These are phyloP conservation scores for Pterophyllum scalare DNA, from an alignment of 2,113 vertebrate genomes.

Conservation along the genomic window DNA sequence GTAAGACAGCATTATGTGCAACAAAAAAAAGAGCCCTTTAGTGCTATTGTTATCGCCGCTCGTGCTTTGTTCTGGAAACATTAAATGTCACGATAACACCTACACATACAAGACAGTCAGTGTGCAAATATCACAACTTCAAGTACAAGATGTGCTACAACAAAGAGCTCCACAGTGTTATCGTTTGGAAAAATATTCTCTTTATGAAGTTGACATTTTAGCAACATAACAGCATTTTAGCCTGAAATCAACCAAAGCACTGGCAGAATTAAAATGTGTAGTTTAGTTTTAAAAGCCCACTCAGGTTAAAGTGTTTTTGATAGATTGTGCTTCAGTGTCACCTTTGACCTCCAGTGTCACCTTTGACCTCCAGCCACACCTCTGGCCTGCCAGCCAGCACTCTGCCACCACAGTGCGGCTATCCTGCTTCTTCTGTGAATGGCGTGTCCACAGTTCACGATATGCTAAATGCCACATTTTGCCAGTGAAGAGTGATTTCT, in stretches of 20 bases:
- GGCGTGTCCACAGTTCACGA: neutral
- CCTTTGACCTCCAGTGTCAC: neutral
- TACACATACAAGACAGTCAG: slow-evolving; percentile 35
- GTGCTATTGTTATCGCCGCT: slow-evolving; percentile 25
- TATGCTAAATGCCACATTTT: slow-evolving; percentile 25
- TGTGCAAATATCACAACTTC: slow-evolving; percentile 60
- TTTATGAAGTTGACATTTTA: slow-evolving; percentile 51
- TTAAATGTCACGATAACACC: slow-evolving; percentile 60
- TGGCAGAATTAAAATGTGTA: neutral
- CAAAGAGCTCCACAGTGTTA: slow-evolving; percentile 18
- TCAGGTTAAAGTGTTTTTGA: neutral
- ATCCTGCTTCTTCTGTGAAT: slow-evolving; percentile 18
- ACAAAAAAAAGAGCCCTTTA: slow-evolving; percentile 9
- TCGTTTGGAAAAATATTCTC: slow-evolving; percentile 29
- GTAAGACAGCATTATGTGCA: slow-evolving; percentile 49
- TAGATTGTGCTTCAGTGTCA: neutral
- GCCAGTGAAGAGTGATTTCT: neutral
- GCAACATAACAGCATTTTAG: slow-evolving; percentile 27
- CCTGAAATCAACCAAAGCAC: slow-evolving; percentile 4
- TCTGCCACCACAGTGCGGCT: neutral
- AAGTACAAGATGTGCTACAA: slow-evolving; percentile 15
- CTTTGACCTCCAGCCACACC: neutral
- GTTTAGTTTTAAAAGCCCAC: slow-evolving; percentile 19
- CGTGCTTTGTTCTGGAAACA: slow-evolving; percentile 23
- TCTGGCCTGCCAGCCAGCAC: slow-evolving; percentile 1